Evolutionary conservation across 2,113 vertebrate species (phyloP).

Genomic region (Neotoma lepida): DNA sequence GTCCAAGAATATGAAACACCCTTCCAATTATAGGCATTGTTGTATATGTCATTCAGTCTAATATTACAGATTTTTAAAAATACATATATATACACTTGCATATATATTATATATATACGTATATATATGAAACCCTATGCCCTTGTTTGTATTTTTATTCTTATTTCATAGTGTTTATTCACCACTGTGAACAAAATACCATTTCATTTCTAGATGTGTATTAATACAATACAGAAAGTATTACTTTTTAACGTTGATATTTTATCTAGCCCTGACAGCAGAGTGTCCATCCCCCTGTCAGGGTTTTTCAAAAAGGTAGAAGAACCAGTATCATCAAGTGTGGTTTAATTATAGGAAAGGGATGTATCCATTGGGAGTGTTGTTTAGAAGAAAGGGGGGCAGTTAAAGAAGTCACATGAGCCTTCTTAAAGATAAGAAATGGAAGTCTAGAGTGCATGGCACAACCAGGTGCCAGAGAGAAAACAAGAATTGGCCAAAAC

Average conservation of each 20-base stretch:
- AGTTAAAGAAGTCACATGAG: neutral
- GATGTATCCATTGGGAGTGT: neutral
- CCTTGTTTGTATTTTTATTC: constrained; percentile 47
- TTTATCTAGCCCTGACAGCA: neutral
- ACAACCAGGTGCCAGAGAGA: neutral
- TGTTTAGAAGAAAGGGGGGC: neutral
- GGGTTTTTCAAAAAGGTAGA: constrained; percentile 29
- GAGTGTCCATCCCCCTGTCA: neutral
- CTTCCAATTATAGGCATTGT: neutral
- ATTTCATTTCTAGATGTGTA: constrained; percentile 3
- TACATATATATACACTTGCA: too few relatives aligned
- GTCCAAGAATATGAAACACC: neutral
- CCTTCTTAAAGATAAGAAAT: neutral
- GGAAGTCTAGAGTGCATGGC: neutral
- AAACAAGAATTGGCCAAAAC: neutral
- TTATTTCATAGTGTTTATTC: constrained; percentile 3
- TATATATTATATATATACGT: too few relatives aligned
- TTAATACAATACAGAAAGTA: constrained; percentile 44
- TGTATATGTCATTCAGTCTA: neutral
- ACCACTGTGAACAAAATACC: constrained; percentile 9
- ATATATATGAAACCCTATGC: neutral
- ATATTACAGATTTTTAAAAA: neutral
- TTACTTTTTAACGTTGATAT: constrained; percentile 14
- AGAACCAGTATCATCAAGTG: neutral
- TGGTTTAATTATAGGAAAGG: neutral